Evolutionary conservation across 2,113 vertebrate genomes (phyloP).

Genomic region (Datnioides undecimradiatus): DNA sequence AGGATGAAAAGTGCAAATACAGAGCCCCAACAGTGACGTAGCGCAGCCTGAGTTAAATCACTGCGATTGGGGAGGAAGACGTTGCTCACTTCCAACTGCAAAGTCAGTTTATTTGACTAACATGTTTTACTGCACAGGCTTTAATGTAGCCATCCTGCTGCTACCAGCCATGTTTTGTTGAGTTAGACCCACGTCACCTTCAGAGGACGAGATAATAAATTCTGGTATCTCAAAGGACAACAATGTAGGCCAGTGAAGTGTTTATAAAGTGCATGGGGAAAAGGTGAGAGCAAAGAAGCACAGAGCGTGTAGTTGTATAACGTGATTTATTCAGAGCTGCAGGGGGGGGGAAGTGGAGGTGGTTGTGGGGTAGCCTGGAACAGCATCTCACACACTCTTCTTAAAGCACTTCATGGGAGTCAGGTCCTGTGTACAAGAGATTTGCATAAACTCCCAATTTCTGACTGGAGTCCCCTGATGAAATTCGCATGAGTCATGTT

Average conservation of each 20-base stretch:
- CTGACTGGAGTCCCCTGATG: conserved; percentile 30
- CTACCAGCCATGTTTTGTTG: background rate
- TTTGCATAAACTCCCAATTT: conserved; percentile 61
- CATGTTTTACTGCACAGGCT: background rate
- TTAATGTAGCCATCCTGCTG: background rate
- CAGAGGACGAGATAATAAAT: background rate
- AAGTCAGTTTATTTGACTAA: conserved; percentile 4
- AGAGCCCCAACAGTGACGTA: conserved; percentile 33
- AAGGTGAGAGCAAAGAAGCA: conserved; percentile 29
- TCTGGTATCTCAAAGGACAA: background rate
- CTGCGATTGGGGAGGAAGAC: conserved; percentile 11
- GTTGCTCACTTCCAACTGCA: conserved; percentile 22
- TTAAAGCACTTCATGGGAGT: conserved; percentile 56
- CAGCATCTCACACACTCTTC: conserved; percentile 51
- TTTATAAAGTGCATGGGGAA: conserved; percentile 41
- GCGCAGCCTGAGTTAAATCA: conserved; percentile 19
- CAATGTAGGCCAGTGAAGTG: conserved; percentile 40
- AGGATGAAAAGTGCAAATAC: conserved; percentile 5
- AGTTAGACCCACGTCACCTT: background rate
- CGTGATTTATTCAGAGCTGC: conserved; percentile 61
- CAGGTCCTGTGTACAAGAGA: conserved; percentile 27
- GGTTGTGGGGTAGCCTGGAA: background rate
- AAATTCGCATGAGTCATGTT: conserved; percentile 59
- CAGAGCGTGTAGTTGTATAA: conserved; percentile 55
- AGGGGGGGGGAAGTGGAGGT: background rate